Conservation (phyloP, 2,797 vertebrate species). For the Ambastaia sidthimunki region DNA sequence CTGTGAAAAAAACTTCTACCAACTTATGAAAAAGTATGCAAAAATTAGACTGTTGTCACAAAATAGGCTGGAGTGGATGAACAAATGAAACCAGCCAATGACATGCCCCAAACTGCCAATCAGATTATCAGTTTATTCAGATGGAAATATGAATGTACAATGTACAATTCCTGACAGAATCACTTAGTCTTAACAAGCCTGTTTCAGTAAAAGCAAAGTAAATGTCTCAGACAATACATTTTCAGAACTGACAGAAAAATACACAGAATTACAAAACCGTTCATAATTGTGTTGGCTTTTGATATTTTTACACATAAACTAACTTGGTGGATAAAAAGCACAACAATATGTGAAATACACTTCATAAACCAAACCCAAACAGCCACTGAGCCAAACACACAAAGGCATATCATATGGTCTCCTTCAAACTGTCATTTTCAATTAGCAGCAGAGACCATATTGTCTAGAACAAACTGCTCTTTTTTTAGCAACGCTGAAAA, state of each 20-base stretch:
- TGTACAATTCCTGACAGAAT: not conserved
- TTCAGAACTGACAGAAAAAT: not conserved
- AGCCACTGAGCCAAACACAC: not conserved
- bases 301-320: not conserved
- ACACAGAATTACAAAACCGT: constrained; percentile 28
- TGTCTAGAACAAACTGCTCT: constrained; percentile 5
- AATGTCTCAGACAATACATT: constrained; percentile 8
- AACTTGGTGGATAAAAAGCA: not conserved
- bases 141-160: constrained; percentile 14
- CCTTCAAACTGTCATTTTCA: constrained; percentile 28
- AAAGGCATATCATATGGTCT: constrained; percentile 20
- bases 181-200: constrained; percentile 21
- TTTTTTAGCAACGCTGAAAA: constrained; percentile 19
- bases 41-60: not conserved
- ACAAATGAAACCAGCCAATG: not conserved
- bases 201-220: constrained; percentile 5
- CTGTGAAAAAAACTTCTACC: too few relatives aligned
- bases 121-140: constrained; percentile 1
- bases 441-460: constrained; percentile 15
- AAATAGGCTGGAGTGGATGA: not conserved
- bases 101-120: not conserved
- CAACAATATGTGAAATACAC: constrained; percentile 15
- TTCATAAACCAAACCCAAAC: constrained; percentile 16
- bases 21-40: constrained; percentile 3
- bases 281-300: constrained; percentile 1